Percentiles rank a stretch among this genome's conserved stretches.
Evolutionary conservation across 2,797 vertebrate species (phyloP).

Genomic region (Lithobates pipiens): DNA sequence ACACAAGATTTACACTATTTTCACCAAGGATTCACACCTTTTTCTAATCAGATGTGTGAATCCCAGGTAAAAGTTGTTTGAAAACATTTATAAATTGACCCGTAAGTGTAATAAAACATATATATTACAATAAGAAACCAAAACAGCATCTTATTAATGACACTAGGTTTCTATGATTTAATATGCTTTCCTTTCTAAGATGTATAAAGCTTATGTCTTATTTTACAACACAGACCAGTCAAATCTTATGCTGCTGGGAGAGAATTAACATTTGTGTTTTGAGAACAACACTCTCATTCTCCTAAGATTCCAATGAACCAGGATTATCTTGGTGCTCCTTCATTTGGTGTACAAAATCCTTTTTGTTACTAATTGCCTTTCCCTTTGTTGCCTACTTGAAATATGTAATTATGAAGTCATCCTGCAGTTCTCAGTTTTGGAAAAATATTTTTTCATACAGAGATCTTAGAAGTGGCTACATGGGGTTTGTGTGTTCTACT

Average conservation of each 20-base stretch:
- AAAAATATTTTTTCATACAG: conserved; percentile 37
- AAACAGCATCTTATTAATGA: too few relatives aligned
- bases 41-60: too few relatives aligned
- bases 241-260: conserved; percentile 22
- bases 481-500: conserved; percentile 12
- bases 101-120: too few relatives aligned
- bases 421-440: conserved; percentile 30
- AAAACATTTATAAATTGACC: too few relatives aligned
- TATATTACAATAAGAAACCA: too few relatives aligned
- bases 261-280: conserved; percentile 52
- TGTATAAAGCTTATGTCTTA: background rate
- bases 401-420: conserved; percentile 54
- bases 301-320: conserved; percentile 27
- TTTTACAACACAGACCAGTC: conserved; percentile 18
- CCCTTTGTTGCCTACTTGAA: conserved; percentile 37
- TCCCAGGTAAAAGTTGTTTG: too few relatives aligned
- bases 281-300: conserved; percentile 52
- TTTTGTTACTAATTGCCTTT: conserved; percentile 52
- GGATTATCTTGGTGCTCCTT: conserved; percentile 49
- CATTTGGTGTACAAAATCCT: conserved; percentile 51
- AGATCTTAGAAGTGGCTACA: background rate
- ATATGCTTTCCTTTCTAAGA: background rate
- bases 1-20: too few relatives aligned
- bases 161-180: background rate
- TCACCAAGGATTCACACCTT: too few relatives aligned